A percentile compares a stretch with the other conserved stretches of the same genome.
Conservation (phyloP, 2,888 invertebrate genomes). For the Parnassius glacialis region DNA sequence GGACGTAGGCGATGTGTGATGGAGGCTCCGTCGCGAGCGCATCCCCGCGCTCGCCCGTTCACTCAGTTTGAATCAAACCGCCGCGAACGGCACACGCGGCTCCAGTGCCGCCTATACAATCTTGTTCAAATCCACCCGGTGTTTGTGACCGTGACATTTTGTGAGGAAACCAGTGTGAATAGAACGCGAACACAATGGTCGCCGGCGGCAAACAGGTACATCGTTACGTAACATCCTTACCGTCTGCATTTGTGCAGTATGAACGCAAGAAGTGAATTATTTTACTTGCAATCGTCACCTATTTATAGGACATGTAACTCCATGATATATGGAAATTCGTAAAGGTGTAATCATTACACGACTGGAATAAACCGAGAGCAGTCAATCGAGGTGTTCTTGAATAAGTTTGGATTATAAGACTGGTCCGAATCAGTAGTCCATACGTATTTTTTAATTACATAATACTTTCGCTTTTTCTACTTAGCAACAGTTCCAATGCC, state of each 20-base stretch:
- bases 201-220: constrained; percentile 79
- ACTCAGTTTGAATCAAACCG: constrained; percentile 74
- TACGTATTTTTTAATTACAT: constrained; percentile 16
- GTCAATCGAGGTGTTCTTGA: too few species aligned
- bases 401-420: not conserved
- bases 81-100: constrained; percentile 78
- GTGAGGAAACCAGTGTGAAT: constrained; percentile 51
- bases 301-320: too few species aligned
- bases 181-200: constrained; percentile 65
- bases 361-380: too few species aligned
- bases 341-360: too few species aligned
- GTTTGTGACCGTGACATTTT: constrained; percentile 58
- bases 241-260: not conserved
- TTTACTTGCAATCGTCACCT: too few species aligned
- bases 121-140: constrained; percentile 39
- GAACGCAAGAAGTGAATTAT: too few species aligned
- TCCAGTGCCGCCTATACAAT: constrained; percentile 46
- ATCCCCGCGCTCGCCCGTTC: constrained; percentile 42
- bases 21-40: constrained; percentile 37
- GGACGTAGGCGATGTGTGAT: constrained; percentile 44
- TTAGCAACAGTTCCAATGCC: constrained; percentile 35
- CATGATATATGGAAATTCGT: too few species aligned
- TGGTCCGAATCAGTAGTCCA: not conserved
- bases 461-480: constrained; percentile 30
- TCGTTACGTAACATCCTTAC: constrained; percentile 35